These are phyloP conservation scores for Hirtodrosophila duncani DNA, from an alignment of 2,888 invertebrate species.

Conservation along the genomic window DNA sequence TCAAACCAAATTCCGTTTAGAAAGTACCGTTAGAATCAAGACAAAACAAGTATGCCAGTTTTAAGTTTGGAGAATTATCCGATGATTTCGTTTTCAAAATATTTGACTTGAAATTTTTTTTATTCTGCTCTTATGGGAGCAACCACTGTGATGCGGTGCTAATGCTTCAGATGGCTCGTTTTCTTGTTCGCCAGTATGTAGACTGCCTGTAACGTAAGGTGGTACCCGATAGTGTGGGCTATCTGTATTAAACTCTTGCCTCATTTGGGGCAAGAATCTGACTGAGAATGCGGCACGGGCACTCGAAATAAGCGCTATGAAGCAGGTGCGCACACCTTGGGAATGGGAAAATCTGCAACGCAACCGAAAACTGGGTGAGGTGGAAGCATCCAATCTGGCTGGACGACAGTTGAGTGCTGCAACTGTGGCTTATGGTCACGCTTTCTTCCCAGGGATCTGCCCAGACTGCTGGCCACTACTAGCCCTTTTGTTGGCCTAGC, in stretches of 20 bases:
- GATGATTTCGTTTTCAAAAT: no score
- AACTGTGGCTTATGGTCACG: slow-evolving; percentile 81
- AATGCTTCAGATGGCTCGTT: no score
- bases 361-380: slow-evolving; percentile 79
- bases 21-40: no score
- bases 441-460: slow-evolving; percentile 54
- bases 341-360: slow-evolving; percentile 81
- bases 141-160: no score
- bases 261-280: slow-evolving; percentile 47
- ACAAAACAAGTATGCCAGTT: no score
- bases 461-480: slow-evolving; percentile 13
- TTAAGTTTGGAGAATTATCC: no score
- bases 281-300: slow-evolving; percentile 74
- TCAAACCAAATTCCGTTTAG: no score
- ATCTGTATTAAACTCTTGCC: slow-evolving; percentile 78
- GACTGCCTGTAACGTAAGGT: slow-evolving; percentile 81
- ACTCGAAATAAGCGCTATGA: slow-evolving; percentile 78
- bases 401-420: slow-evolving; percentile 89
- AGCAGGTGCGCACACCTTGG: slow-evolving; percentile 84
- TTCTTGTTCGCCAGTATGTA: slow-evolving; percentile 87
- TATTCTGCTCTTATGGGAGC: no score
- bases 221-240: no score
- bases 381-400: slow-evolving; percentile 90
- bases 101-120: no score
- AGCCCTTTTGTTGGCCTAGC: slow-evolving; percentile 31